phyloP scores from a whole-genome alignment of 2,113 vertebrate genomes.

The Pterocles orientalis region DNA sequence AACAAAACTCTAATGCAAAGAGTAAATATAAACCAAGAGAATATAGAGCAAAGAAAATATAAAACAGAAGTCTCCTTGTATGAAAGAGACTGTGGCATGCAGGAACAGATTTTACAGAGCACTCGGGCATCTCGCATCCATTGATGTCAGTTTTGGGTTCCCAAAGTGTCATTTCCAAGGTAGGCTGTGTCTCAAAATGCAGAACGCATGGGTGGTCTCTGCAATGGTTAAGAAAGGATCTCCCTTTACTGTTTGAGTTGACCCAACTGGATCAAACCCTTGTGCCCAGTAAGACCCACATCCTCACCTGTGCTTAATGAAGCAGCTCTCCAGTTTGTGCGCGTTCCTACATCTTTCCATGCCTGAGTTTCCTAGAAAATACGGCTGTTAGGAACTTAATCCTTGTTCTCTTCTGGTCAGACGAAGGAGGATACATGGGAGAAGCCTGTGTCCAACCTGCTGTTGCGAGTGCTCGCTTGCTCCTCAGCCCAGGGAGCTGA shows the following conservation, averaged over 20 bases:
- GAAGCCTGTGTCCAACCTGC: background rate
- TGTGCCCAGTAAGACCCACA: background rate
- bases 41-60: too few relatives aligned
- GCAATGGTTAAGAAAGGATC: background rate
- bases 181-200: background rate
- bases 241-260: background rate
- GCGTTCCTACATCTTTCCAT: background rate
- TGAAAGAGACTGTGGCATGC: background rate
- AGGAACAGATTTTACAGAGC: background rate
- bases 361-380: background rate
- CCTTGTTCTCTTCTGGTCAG: too few relatives aligned
- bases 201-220: background rate
- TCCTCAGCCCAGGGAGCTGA: background rate
- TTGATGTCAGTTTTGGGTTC: background rate
- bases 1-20: too few relatives aligned
- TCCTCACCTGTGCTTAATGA: background rate
- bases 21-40: too few relatives aligned
- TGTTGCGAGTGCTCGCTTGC: rapidly evolving
- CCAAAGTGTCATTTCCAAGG: background rate
- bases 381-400: rapidly evolving
- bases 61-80: too few relatives aligned
- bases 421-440: background rate
- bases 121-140: rapidly evolving
- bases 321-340: background rate
- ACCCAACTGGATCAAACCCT: background rate